phyloP scores from a whole-genome alignment of 2,888 invertebrate genomes.

The Alcis repandata region DNA sequence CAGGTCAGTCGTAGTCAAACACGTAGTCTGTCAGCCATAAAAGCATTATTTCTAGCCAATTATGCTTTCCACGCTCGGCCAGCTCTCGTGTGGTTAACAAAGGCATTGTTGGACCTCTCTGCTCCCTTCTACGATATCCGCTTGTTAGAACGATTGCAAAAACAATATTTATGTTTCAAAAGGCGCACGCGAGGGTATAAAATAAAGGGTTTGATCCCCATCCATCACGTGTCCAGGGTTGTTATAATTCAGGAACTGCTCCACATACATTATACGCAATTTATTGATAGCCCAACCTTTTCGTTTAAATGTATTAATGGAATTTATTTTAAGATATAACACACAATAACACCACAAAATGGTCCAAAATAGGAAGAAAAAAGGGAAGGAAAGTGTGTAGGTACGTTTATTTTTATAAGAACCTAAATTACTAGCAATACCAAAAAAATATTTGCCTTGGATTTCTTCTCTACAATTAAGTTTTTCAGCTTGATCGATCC shows the following conservation, averaged over 20 bases:
- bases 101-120: constrained; percentile 13
- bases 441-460: too few species aligned
- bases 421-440: too few species aligned
- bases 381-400: too few species aligned
- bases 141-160: constrained; percentile 31
- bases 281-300: background rate
- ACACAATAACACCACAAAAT: too few species aligned
- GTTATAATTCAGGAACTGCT: constrained; percentile 16
- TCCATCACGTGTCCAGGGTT: constrained; percentile 20
- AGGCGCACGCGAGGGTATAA: constrained; percentile 16
- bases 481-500: too few species aligned
- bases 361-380: too few species aligned
- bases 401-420: too few species aligned
- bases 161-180: constrained; percentile 34
- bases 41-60: too few species aligned
- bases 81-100: constrained; percentile 11
- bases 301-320: background rate
- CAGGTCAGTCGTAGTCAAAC: too few species aligned
- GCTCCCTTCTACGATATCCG: constrained; percentile 12
- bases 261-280: constrained; percentile 13
- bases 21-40: too few species aligned
- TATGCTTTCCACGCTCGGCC: constrained; percentile 8
- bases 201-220: constrained; percentile 27
- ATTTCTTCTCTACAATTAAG: too few species aligned
- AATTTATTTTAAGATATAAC: background rate